Base-by-base conservation (phyloP, 2,113 vertebrate genomes). In the Eleginops maclovinus region DNA sequence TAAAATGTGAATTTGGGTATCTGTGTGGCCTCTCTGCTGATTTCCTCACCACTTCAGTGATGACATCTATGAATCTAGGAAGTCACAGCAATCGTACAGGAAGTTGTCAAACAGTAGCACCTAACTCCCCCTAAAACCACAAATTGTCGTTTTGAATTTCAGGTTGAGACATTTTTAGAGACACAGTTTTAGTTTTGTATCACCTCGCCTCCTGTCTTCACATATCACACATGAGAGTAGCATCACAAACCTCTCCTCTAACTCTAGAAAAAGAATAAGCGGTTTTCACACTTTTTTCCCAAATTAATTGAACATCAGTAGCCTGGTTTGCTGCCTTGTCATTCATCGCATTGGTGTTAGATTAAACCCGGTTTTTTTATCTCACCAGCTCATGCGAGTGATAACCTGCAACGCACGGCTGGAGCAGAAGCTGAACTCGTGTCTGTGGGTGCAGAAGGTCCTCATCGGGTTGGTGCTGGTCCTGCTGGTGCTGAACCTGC, bases 361-460 rank as follows among this genome's bases (percentile, higher is more conserved):
- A 41, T 31, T 17, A 31, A 68, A 66, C 21, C 13, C 21, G 40
- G 73, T 53, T 53, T 47, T 51, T 41, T 22, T 44, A 5, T 86
- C 77, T 44, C 88, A 69, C 63, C 93, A 99, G 98, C 94, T 99
- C 84, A 95, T 91, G 89, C 95, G 78, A 68, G 76, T 99, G 83
- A 88, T 95, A 90, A 91, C 94, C 81, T 93, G 91, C 87, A 97
- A 93, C 90, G 95, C 80, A 17, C 94, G 95, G 75, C 90, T 98
- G 90, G 97, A 98, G 86, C 96, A 96, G 87, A 96, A 96, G 91
- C 89, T 99, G 88, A 94, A 96, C 47, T 81, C 28, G 24, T 97
- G 96, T 89, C 73, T 99, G 84, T 97, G 97, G 97, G 90, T 96
- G 70, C 98, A 99, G 88, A 97, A 98, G 89, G 88, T 99, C 65